These are phyloP conservation scores for Caracal caracal DNA, from an alignment of 2,113 vertebrate species.

Conservation along the genomic window DNA sequence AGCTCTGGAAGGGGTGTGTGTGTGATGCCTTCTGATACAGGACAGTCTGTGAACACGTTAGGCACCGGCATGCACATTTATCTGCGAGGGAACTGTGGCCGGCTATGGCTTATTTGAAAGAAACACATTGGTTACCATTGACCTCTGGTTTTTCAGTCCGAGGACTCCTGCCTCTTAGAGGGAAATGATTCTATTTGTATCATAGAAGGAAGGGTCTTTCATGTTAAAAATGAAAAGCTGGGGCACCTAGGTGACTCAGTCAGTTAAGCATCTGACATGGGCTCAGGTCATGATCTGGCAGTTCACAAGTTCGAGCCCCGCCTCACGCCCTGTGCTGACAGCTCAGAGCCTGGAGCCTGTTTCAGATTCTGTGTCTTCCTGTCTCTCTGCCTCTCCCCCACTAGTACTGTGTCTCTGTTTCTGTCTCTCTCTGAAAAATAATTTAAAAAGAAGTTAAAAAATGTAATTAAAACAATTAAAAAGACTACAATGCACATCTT, in stretches of 20 bases:
- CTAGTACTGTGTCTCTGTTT: too few species aligned
- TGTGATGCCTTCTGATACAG: background rate
- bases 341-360: too few species aligned
- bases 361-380: too few species aligned
- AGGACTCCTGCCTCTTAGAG: background rate
- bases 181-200: background rate
- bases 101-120: background rate
- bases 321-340: too few species aligned
- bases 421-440: too few species aligned
- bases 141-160: conserved; percentile 31
- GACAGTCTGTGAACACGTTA: background rate
- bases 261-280: too few species aligned
- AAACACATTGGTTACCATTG: background rate
- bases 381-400: too few species aligned
- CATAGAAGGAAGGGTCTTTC: background rate
- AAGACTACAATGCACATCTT: background rate
- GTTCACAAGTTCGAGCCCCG: too few species aligned
- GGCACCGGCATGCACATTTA: background rate
- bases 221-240: background rate
- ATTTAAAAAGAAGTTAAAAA: too few species aligned
- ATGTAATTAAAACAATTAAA: too few species aligned
- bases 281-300: too few species aligned
- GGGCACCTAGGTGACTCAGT: too few species aligned
- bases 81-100: background rate
- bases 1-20: background rate